phyloP scores from a whole-genome alignment of 2,797 vertebrate genomes.

The Channa striata region DNA sequence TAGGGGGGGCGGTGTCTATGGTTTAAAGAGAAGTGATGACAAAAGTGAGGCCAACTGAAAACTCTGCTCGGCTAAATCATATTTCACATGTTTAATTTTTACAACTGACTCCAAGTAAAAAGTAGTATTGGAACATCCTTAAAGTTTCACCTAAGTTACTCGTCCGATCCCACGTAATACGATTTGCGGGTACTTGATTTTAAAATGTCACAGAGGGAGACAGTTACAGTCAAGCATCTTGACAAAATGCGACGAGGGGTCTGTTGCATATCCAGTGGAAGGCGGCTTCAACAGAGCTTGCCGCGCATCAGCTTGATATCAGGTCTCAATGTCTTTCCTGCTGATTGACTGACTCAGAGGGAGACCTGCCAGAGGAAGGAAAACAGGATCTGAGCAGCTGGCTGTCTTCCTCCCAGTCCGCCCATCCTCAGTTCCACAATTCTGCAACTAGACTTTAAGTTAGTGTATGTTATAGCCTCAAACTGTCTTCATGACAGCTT shows the following conservation, averaged over 20 bases:
- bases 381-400: conserved; percentile 22
- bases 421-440: background rate
- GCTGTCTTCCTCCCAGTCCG: background rate
- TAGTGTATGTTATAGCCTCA: background rate
- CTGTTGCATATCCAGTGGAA: background rate
- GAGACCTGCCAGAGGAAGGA: conserved; percentile 11
- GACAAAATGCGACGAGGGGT: conserved; percentile 27
- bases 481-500: background rate
- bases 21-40: no score
- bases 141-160: no score
- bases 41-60: no score
- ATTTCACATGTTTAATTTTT: no score
- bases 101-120: no score
- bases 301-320: conserved; percentile 53
- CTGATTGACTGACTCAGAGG: conserved; percentile 38
- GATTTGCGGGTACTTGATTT: conserved; percentile 36
- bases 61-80: no score
- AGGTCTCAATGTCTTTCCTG: conserved; percentile 41
- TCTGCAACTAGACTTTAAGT: background rate
- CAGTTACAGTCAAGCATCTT: background rate
- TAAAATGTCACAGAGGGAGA: conserved; percentile 10
- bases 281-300: conserved; percentile 32
- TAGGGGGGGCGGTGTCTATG: no score
- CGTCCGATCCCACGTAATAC: background rate
- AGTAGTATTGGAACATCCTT: no score